These are phyloP conservation scores for Gastracanthus pulcherrimus DNA, from an alignment of 2,888 invertebrate genomes.

Conservation along the genomic window DNA sequence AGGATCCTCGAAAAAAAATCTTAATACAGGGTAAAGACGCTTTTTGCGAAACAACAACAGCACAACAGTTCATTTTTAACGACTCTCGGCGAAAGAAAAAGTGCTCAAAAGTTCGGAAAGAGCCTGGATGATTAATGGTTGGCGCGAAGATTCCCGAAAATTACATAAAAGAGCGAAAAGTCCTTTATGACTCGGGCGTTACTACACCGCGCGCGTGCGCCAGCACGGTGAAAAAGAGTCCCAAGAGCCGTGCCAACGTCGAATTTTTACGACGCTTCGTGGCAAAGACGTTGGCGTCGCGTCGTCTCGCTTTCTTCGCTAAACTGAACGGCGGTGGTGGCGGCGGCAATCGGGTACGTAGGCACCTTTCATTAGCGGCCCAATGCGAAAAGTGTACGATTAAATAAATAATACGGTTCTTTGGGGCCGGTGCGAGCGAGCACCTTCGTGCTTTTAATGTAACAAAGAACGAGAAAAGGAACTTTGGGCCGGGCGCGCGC, in stretches of 20 bases:
- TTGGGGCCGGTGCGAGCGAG: constrained; percentile 29
- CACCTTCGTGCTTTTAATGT: constrained; percentile 17
- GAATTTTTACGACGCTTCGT: constrained; percentile 29
- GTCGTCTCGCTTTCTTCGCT: no score
- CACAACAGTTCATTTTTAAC: no score
- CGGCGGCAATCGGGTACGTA: not conserved
- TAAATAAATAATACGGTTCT: constrained; percentile 64
- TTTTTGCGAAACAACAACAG: no score
- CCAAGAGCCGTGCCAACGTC: not conserved
- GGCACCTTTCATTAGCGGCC: constrained; percentile 61
- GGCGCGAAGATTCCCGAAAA: constrained; percentile 58
- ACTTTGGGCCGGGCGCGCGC: no score
- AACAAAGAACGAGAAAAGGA: constrained; percentile 43
- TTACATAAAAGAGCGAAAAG: constrained; percentile 63
- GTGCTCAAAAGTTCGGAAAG: constrained; percentile 38
- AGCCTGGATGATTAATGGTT: constrained; percentile 61
- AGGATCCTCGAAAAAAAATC: not conserved
- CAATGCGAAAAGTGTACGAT: constrained; percentile 61
- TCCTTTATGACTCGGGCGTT: constrained; percentile 22
- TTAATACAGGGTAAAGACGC: not conserved
- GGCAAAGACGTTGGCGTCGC: no score
- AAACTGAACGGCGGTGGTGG: no score
- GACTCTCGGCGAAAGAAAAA: not conserved
- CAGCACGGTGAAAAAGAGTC: constrained; percentile 55
- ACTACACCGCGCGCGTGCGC: constrained; percentile 7